Conservation (phyloP, 2,888 invertebrate species). For the Choreutis nemorana region DNA sequence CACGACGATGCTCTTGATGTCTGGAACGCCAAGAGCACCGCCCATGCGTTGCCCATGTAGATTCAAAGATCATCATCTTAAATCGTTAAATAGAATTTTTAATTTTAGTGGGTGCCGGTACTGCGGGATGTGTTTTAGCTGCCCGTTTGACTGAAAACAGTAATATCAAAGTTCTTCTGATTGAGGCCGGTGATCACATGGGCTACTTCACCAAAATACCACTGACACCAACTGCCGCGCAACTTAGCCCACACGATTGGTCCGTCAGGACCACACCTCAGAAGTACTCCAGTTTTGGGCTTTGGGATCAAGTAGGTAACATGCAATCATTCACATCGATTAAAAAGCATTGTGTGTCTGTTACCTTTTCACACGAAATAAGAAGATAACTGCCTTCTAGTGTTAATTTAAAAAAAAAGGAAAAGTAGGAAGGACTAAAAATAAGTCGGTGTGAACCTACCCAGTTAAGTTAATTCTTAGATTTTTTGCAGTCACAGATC, state of each 20-base stretch:
- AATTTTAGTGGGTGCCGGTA: slow-evolving; percentile 73
- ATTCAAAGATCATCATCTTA: no score
- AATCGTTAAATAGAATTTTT: no score
- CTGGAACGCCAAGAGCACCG: no score
- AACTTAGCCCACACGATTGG: slow-evolving; percentile 75
- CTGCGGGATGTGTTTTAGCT: slow-evolving; percentile 75
- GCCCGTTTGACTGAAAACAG: slow-evolving; percentile 68
- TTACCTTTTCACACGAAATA: no score
- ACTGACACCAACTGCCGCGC: slow-evolving; percentile 71
- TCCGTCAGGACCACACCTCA: slow-evolving; percentile 70
- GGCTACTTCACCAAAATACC: slow-evolving; percentile 72
- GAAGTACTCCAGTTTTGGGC: slow-evolving; percentile 70
- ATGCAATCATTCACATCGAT: background rate
- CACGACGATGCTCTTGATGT: no score
- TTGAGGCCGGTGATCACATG: slow-evolving; percentile 77
- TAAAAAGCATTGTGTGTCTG: no score
- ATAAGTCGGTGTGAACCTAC: no score
- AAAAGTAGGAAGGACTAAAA: no score
- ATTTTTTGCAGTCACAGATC: slow-evolving; percentile 61
- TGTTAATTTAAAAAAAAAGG: no score
- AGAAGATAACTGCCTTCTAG: no score
- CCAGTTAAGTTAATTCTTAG: background rate
- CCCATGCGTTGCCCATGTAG: no score
- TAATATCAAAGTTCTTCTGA: slow-evolving; percentile 64
- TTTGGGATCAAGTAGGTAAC: slow-evolving; percentile 64